Base-by-base conservation (phyloP, 2,797 vertebrate genomes). In the Gallinago nigripennis region DNA sequence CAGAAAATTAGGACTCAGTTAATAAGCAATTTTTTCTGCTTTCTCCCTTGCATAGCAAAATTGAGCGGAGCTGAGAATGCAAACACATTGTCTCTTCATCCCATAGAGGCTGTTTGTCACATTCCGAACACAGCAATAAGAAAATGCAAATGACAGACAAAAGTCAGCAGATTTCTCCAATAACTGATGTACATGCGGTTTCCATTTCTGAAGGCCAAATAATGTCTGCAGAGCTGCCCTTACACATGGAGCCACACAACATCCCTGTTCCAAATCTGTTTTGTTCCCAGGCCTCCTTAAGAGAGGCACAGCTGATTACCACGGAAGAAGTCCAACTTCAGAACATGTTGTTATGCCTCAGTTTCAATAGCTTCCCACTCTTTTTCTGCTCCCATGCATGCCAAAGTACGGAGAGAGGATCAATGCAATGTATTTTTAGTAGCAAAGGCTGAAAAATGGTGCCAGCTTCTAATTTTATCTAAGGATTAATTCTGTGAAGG, bases 401-500 rank as follows among this genome's bases (percentile, higher is more conserved):
- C 70, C 70, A 27, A 77, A 73, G 53, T 71, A 70, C 4, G 3
- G 64, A 86, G 0, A 85, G 54, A 77, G 63, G 90, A 96, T 95
- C 92, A 86, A 79, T 92, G 35, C 35, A 79, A 70, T 16, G 14
- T 86, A 94, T 95, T 95, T 93, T 88, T 90, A 94, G 90, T 16
- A 84, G 35, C 39, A 90, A 1, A 53, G 80, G 50, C 80, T 86
- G 77, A 81, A 93, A 93, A 95, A 66, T 13, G 16, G 86, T 73
- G 77, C 88, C 92, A 90, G 56, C 35, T 82, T 93, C 92, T 95
- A 93, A 94, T 86, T 94, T 96, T 79, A 92, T 56, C 65, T 71
- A 76, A 78, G 43, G 39, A 95, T 90, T 94, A 93, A 90, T 90
- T 90, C 51, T 56, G 25, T 66, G 65, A 94, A 89, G 85, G 89